These are phyloP conservation scores for Thamnaconus septentrionalis DNA, from an alignment of 2,113 vertebrate genomes.

Conservation along the genomic window DNA sequence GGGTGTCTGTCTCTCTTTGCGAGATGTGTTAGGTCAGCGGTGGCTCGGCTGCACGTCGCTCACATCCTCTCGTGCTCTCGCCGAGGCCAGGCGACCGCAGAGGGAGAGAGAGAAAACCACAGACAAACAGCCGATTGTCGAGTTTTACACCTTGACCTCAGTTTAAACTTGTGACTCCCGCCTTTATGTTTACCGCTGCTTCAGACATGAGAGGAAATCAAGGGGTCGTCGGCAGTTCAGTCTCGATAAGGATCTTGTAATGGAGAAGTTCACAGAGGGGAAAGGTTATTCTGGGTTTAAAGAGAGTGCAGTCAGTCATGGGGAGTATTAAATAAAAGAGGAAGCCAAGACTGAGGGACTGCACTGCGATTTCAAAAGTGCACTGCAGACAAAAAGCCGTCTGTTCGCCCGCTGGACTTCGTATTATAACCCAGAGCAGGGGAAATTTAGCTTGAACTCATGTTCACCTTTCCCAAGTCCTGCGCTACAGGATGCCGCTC, in stretches of 20 bases:
- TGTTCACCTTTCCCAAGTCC: slow-evolving; percentile 56
- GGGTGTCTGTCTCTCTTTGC: slow-evolving; percentile 29
- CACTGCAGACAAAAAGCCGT: slow-evolving; percentile 66
- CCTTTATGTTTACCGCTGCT: slow-evolving; percentile 61
- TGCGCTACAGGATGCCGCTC: slow-evolving; percentile 17
- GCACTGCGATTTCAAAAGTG: slow-evolving; percentile 58
- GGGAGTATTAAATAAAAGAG: slow-evolving; percentile 73
- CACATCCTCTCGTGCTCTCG: slow-evolving; percentile 47
- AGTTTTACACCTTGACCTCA: slow-evolving; percentile 71
- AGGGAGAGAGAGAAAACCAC: slow-evolving; percentile 45
- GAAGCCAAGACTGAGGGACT: slow-evolving; percentile 59
- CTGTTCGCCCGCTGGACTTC: slow-evolving; percentile 63
- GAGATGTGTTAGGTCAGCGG: slow-evolving; percentile 36
- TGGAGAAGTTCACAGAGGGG: slow-evolving; percentile 74
- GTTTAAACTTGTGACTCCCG: slow-evolving; percentile 66
- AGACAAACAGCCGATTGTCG: slow-evolving; percentile 70
- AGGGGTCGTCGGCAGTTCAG: slow-evolving; percentile 75
- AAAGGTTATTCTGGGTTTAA: slow-evolving; percentile 78
- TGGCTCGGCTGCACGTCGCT: slow-evolving; percentile 38
- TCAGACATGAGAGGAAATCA: slow-evolving; percentile 67
- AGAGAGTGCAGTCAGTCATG: slow-evolving; percentile 72
- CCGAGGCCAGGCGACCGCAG: slow-evolving; percentile 48
- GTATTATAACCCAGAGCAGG: slow-evolving; percentile 36
- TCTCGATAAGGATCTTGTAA: slow-evolving; percentile 79
- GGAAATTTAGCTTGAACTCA: slow-evolving; percentile 61